Evolutionary conservation across 2,113 vertebrate species (phyloP).

Genomic region (Oriolus oriolus): DNA sequence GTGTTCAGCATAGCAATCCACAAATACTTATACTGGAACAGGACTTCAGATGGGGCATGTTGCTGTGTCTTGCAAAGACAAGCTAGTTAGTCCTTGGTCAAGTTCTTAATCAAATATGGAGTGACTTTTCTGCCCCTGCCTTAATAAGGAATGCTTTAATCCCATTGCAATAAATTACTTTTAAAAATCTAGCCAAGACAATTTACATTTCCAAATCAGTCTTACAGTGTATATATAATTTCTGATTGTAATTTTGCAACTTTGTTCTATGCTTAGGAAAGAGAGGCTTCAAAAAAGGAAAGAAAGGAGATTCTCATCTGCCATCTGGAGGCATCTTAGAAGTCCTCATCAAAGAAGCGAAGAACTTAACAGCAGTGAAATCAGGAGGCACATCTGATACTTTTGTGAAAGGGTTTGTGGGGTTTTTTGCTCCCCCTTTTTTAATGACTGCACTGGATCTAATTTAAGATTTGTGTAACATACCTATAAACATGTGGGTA

Average conservation of each 20-base stretch:
- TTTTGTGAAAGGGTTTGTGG: slow-evolving; percentile 92
- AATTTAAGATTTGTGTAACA: background rate
- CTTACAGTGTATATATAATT: background rate
- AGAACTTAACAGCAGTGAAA: slow-evolving; percentile 93
- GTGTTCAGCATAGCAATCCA: background rate
- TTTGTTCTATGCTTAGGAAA: slow-evolving; percentile 74
- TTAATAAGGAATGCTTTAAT: background rate
- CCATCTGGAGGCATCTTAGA: slow-evolving; percentile 90
- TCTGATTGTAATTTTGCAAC: background rate
- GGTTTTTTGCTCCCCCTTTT: background rate
- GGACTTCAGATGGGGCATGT: background rate
- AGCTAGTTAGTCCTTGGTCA: background rate
- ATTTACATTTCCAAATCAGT: background rate
- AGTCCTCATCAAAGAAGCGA: slow-evolving; percentile 93
- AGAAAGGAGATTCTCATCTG: slow-evolving; percentile 77
- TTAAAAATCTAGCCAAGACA: background rate
- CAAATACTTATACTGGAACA: background rate
- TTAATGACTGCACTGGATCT: background rate
- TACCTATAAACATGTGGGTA: background rate
- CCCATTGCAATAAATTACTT: background rate
- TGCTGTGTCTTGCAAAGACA: background rate
- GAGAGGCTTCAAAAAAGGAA: slow-evolving; percentile 84
- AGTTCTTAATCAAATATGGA: background rate
- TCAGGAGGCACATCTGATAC: slow-evolving; percentile 92
- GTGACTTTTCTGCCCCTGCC: background rate